Evolutionary conservation across 2,888 invertebrate species (phyloP), one percentile per base, ranked within the genome.

Genomic region (Rhamphomyia laevipes): DNA sequence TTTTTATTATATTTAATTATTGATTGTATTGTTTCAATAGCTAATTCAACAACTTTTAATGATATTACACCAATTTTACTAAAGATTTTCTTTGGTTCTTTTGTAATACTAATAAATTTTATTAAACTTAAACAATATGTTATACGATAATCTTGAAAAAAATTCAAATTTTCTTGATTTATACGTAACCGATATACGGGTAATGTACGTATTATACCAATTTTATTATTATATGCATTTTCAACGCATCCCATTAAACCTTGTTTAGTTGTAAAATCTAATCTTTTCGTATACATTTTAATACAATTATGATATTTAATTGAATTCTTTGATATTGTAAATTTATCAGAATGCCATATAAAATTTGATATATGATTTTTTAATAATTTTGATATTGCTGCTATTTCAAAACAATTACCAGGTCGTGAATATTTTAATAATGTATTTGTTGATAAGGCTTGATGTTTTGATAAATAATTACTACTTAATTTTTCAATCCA

Each of bases 121-220:
- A 92, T 66, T 47, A 91, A 70, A 54, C 82, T 82, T 45, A 84
- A 78, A 55, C 88, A 86, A 4, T 88, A 84, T 3, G 88, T 88
- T 47, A 83, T 72, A 61, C 82, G 79, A 63, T 81, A 93, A 64
- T 92, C 90, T 11, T 63, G 56, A 12, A 59, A 59, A 31, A 69
- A 69, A 2, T 58, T 58, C 11, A 53, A 43, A 16, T 61, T 61
- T 12, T 69, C 69, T 43, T 67, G 66, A 30, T 57, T 61, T 11
- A 50, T 54, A 12, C 57, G 57, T 17, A 69, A 48, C 1, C 62
- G 59, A 57, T 64, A 67, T 46, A 84, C 81, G 4, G 89, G 77
- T 0, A 90, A 90, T 61, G 78, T 81, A 48, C 77, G 76, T 37
- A 84, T 78, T 58, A 64, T 55, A 5, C 63, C 64, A 43, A 64